Evolutionary conservation across 2,888 invertebrate species (phyloP).

Genomic region (Scaptomyza flava): DNA sequence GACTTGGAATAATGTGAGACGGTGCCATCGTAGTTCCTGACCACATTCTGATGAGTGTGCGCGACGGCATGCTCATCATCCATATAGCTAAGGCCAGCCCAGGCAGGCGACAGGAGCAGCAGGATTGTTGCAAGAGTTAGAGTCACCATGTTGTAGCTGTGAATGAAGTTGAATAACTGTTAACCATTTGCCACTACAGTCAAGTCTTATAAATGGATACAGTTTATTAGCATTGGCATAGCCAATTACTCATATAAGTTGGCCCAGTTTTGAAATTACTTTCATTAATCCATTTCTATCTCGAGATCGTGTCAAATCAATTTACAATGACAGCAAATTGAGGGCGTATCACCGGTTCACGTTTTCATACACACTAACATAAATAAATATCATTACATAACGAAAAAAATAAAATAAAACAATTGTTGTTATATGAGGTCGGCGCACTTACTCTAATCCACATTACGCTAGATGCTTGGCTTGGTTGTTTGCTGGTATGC

Average conservation of each 20-base stretch:
- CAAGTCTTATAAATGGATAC: conserved; percentile 55
- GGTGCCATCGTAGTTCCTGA: conserved; percentile 85
- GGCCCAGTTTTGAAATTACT: conserved; percentile 68
- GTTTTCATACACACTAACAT: conserved; percentile 1
- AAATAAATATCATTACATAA: conserved; percentile 37
- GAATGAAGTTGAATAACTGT: conserved; percentile 64
- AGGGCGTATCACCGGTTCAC: conserved; percentile 65
- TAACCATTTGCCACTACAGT: conserved; percentile 34
- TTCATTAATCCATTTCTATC: conserved; percentile 75
- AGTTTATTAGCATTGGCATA: conserved; percentile 19
- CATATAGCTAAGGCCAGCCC: conserved; percentile 85
- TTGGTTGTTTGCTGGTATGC: conserved; percentile 5
- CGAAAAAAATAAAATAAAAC: conserved; percentile 12
- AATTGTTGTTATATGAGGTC: conserved; percentile 47
- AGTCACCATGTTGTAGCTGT: conserved; percentile 83
- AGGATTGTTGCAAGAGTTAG: conserved; percentile 83
- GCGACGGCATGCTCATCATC: conserved; percentile 80
- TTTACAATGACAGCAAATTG: conserved; percentile 61
- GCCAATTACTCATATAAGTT: conserved; percentile 48
- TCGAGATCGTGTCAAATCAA: conserved; percentile 72
- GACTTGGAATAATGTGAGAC: conserved; percentile 86
- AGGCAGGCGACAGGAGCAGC: conserved; percentile 85
- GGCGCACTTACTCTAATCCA: conserved; percentile 45
- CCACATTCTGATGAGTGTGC: conserved; percentile 85
- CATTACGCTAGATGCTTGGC: conserved; percentile 16